Base-by-base conservation (phyloP, 2,888 invertebrate genomes). In the Xylophagus ater region DNA sequence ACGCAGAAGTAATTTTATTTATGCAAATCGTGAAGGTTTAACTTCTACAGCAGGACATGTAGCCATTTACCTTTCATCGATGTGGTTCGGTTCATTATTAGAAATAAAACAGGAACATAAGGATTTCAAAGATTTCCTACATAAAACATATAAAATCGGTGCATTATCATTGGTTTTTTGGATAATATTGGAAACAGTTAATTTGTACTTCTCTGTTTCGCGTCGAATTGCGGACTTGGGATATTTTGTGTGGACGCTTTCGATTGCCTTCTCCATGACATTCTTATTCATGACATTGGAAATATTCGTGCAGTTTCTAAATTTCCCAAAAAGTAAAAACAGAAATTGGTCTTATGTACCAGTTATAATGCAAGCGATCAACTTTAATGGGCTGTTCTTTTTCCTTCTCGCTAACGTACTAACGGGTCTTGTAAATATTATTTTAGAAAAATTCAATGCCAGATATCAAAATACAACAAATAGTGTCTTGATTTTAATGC, bases 1-100 rank as follows among this genome's bases (percentile, higher is more conserved):
- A 2, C 60, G 68, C 1, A 69, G 87, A 42, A 60, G 63, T 26
- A 70, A 69, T 38, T 66, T 90, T 21, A 46, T 93, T 4, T 67
- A 75, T 30, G 87, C 93, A 0, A 98, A 98, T 63, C 75, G 87
- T 41, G 97, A 98, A 67, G 97, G 97, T 0, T 65, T 97, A 25
- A 74, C 77, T 15, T 93, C 96, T 0, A 69, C 80, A 24, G 66
- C 83, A 1, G 96, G 97, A 2, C 96, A 88, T 59, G 66, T 89
- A 1, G 74, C 83, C 1, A 65, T 97, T 4, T 93, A 89, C 62
- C 68, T 93, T 41, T 71, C 80, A 46, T 80, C 83, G 18, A 74
- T 79, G 37, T 70, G 74, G 50, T 56, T 82, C 37, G 81, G 79
- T 26, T 62, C 66, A 47, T 56, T 72, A 36, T 56, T 81, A 20